phyloP scores from a whole-genome alignment of 2,888 invertebrate genomes.

The Standfussiana lucernea region DNA sequence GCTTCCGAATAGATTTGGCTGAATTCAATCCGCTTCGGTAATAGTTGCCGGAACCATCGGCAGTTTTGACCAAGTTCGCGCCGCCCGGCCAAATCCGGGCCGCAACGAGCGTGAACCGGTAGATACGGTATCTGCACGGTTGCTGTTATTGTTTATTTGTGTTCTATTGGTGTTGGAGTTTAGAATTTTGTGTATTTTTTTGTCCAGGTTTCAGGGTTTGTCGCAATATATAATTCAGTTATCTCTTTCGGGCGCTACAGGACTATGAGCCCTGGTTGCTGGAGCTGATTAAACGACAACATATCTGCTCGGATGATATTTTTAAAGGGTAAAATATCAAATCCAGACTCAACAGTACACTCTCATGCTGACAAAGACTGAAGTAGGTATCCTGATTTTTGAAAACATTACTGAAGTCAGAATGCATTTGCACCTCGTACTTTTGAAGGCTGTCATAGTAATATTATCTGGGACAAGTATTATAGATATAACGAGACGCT shows the following conservation, averaged over 20 bases:
- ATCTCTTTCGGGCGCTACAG: neutral
- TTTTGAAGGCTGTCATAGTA: neutral
- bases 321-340: neutral
- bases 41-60: constrained; percentile 68
- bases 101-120: constrained; percentile 41
- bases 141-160: constrained; percentile 46
- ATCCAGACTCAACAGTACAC: neutral
- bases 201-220: neutral
- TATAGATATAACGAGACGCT: neutral
- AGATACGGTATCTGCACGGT: constrained; percentile 57
- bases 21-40: constrained; percentile 68
- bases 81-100: constrained; percentile 68
- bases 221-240: neutral
- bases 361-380: neutral
- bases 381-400: neutral
- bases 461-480: neutral
- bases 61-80: constrained; percentile 74
- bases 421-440: neutral
- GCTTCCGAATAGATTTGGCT: constrained; percentile 70
- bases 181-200: neutral
- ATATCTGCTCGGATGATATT: neutral
- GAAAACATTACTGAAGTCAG: neutral
- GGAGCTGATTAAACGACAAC: neutral
- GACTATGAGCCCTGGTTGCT: neutral
- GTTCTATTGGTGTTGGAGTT: constrained; percentile 11